Conservation (phyloP, 1,140 invertebrate species). For the Drosophila simulans region DNA sequence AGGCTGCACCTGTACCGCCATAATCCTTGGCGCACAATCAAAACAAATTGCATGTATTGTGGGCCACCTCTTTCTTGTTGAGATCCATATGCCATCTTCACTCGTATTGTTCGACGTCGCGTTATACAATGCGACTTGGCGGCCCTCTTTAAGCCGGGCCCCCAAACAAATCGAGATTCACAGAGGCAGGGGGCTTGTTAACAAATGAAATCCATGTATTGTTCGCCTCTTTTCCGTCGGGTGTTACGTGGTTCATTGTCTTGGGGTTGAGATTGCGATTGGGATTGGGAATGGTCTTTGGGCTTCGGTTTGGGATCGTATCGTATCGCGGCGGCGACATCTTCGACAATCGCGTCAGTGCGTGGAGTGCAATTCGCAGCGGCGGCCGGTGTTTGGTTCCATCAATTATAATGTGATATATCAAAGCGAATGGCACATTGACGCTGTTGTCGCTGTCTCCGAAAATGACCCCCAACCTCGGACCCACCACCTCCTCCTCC, state of each 20-base stretch:
- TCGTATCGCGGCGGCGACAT: conserved; percentile 16
- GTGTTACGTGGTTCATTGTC: conserved; percentile 53
- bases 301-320: conserved; percentile 4
- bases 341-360: conserved; percentile 48
- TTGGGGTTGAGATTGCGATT: conserved; percentile 5
- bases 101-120: conserved; percentile 45
- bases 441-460: conserved; percentile 24
- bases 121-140: conserved; percentile 55
- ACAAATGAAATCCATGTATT: conserved; percentile 74
- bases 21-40: conserved; percentile 57
- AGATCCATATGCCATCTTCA: conserved; percentile 39
- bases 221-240: conserved; percentile 42
- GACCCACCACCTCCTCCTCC: conserved; percentile 10
- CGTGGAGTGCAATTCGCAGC: conserved; percentile 53
- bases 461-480: conserved; percentile 34
- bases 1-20: conserved; percentile 1
- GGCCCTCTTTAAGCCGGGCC: conserved; percentile 53
- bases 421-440: conserved; percentile 59
- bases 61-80: conserved; percentile 53
- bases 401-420: conserved; percentile 81
- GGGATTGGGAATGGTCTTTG: conserved; percentile 2
- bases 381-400: conserved; percentile 34
- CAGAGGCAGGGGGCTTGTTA: conserved; percentile 55
- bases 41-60: conserved; percentile 64
- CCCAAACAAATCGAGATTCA: conserved; percentile 60